Evolutionary conservation across 2,797 vertebrate species (phyloP), one percentile per base, ranked within the genome.

Genomic region (Ptychobarbus kaznakovi): DNA sequence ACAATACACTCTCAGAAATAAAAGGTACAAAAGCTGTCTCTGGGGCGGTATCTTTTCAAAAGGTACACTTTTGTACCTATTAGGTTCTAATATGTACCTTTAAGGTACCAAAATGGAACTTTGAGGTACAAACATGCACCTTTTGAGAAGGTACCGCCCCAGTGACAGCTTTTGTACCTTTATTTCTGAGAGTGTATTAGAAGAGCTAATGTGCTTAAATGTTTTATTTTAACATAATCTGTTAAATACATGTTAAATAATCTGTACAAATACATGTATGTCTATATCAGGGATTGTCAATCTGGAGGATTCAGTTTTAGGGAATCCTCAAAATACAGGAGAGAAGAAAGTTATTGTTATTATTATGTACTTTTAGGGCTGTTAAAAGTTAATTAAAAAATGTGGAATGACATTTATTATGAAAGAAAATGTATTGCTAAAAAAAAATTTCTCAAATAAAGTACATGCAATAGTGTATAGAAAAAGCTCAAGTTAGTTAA

Each of bases 171-270:
- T 32, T 32, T 32, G 32, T 32, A 32, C 32, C 32, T 32, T 32
- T 32, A 32, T 32, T 32, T 32, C 32, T 32, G 32, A 32, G 32
- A 32, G 32, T 32, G 32, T 32, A 35, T 35, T 66, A 40, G 66
- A 18, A 68, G 16, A 22, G 16, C 18, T 20, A 35, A 22, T 56
- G 53, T 38, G 18, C 32, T 3, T 53, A 38, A n/a, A 40, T 58
- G 38, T 40, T 77, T 77, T 58, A 40, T 22, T 44, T 40, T 11
- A 63, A 79, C 22, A 28, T 61, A 15, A 63, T 78, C 38, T 78
- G 22, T 78, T 63, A 38, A 22, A 69, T 69, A 11, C 3, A 28
- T 58, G 49, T 6, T 18, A 6, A 51, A 51, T 16, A 51, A 44
- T 44, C 10, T 44, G 53, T 56, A 56, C 20, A 56, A 56, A 56